Evolutionary conservation across 2,797 vertebrate species (phyloP), one percentile per base, ranked within the genome.

Genomic region (Caiman crocodilus): DNA sequence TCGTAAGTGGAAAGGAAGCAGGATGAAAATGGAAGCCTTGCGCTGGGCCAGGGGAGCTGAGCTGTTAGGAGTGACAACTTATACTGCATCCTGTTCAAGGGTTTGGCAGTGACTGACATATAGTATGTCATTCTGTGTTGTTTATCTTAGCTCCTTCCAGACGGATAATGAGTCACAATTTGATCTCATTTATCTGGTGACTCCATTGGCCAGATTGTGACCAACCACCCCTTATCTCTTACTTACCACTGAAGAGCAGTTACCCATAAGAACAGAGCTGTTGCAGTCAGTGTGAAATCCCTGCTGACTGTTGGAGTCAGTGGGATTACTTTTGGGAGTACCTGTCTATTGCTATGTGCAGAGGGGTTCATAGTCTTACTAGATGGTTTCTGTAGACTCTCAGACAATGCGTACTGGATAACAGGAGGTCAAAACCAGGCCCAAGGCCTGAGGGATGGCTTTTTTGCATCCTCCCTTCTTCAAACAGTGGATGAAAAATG

Each of bases 31-130:
- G 35, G 35, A 50, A 25, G 26, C 23, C 69, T 73, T 50, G 32
- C 26, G 35, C 14, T 25, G 35, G 25, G 60, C 21, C 60, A 21
- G 25, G 60, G 21, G 60, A 25, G 60, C 60, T 61, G 23, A 50
- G 69, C 35, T 23, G 50, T 21, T 23, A 50, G 42, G 35, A 23
- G 21, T 21, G 35, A 35, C 23, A 50, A 23, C 67, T 69, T 35
- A 64, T 58, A 21, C n/a, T 1, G 0, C 14, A 4, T 9, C 0
- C 0, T 28, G 16, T 57, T 91, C 80, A 74, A 25, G 1, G 1
- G 5, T 50, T 3, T 63, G 55, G 11, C 26, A 32, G 57, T 42
- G 75, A 18, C 64, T 57, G 18, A 26, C n/a, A n/a, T 7, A 18
- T 20, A 57, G 55, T 15, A 17, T 89, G 81, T 67, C 42, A 20